phyloP scores from a whole-genome alignment of 2,113 vertebrate genomes.

The Ammodytes marinus region DNA sequence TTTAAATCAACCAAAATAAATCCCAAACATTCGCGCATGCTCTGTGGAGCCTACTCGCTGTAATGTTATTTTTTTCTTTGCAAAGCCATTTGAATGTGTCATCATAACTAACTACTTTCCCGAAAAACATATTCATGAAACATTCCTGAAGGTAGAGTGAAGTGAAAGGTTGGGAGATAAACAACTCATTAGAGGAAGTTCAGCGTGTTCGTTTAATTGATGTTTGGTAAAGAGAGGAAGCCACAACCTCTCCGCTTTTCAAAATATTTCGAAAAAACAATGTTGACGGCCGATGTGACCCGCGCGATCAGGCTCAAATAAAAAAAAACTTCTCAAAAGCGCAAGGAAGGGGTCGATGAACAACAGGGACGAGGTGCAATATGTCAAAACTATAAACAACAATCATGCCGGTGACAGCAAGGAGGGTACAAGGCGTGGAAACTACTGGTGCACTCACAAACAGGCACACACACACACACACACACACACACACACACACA shows the following conservation, averaged over 20 bases:
- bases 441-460: constrained; percentile 53
- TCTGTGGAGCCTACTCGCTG: not conserved
- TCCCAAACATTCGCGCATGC: not conserved
- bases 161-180: constrained; percentile 57
- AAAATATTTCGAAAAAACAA: constrained; percentile 51
- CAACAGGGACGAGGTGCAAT: constrained; percentile 55
- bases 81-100: constrained; percentile 31
- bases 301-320: constrained; percentile 24
- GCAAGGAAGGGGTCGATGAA: constrained; percentile 48
- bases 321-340: constrained; percentile 55
- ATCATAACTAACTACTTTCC: constrained; percentile 39
- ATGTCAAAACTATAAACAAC: constrained; percentile 75
- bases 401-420: constrained; percentile 59
- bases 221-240: constrained; percentile 41
- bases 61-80: constrained; percentile 38
- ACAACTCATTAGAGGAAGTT: constrained; percentile 69
- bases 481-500: constrained; percentile 15
- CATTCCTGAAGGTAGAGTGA: constrained; percentile 32
- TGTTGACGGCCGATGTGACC: constrained; percentile 31
- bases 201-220: constrained; percentile 56
- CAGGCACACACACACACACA: not conserved
- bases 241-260: constrained; percentile 40
- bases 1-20: constrained; percentile 22
- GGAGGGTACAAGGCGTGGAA: constrained; percentile 49
- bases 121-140: constrained; percentile 56